These are phyloP conservation scores for Idaea biselata DNA, from an alignment of 2,888 invertebrate species.

Conservation along the genomic window DNA sequence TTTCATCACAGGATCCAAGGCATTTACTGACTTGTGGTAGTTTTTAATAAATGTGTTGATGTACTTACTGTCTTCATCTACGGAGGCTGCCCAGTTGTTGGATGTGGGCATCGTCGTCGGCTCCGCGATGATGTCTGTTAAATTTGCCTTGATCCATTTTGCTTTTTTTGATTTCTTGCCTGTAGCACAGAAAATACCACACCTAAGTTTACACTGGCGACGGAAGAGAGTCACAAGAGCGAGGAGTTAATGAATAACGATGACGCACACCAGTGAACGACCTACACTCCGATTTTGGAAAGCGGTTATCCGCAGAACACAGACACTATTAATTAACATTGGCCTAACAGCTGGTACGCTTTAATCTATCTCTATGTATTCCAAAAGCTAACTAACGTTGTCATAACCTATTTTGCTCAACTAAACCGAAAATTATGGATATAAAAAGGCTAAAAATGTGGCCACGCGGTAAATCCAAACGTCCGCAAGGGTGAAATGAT, in stretches of 20 bases:
- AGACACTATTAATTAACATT: conserved; percentile 38
- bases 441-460: conserved; percentile 64
- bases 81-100: conserved; percentile 90
- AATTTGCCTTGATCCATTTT: conserved; percentile 90
- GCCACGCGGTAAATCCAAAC: conserved; percentile 81
- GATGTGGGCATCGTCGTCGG: conserved; percentile 81
- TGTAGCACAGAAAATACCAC: conserved; percentile 52
- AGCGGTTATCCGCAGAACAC: conserved; percentile 63
- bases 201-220: conserved; percentile 1
- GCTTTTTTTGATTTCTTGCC: conserved; percentile 92
- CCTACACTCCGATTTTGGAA: conserved; percentile 69
- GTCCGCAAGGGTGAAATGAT: conserved; percentile 76
- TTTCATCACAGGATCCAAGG: conserved; percentile 67
- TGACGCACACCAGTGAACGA: conserved; percentile 75
- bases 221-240: conserved; percentile 14
- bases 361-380: conserved; percentile 32
- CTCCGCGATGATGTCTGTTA: conserved; percentile 91
- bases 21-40: not conserved
- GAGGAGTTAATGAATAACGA: conserved; percentile 56
- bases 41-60: not conserved
- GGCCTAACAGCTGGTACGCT: conserved; percentile 35
- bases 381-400: conserved; percentile 26
- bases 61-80: conserved; percentile 88
- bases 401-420: conserved; percentile 29
- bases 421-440: conserved; percentile 39